These are phyloP conservation scores for Thera britannica DNA, from an alignment of 2,888 invertebrate species.

Conservation along the genomic window DNA sequence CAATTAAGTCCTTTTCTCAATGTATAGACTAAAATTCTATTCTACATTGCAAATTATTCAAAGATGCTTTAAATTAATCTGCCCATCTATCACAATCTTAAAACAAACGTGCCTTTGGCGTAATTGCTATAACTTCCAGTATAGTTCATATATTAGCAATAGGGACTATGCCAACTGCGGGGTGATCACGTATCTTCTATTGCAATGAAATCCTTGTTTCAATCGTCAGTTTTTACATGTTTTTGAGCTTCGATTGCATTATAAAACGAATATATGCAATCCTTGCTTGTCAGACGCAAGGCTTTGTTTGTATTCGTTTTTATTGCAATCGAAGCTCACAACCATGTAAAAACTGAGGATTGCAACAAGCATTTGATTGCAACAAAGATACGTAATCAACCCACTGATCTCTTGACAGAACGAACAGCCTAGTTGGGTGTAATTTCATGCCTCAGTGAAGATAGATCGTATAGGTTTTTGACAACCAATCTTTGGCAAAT, in stretches of 20 bases:
- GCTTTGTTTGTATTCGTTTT: too few species aligned
- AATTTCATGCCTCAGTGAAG: background rate
- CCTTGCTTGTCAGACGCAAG: too few species aligned
- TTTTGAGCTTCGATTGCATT: too few species aligned
- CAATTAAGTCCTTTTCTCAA: conserved; percentile 31
- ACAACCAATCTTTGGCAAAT: background rate
- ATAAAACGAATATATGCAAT: too few species aligned
- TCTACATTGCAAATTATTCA: conserved; percentile 37
- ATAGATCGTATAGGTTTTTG: background rate
- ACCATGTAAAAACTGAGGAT: too few species aligned
- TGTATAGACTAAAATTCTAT: conserved; percentile 25
- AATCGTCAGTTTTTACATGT: too few species aligned
- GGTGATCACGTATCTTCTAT: too few species aligned
- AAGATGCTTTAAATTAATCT: conserved; percentile 40
- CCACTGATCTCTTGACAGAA: background rate
- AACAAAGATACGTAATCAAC: too few species aligned
- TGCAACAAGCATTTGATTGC: too few species aligned
- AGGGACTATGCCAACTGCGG: conserved; percentile 19
- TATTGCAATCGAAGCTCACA: too few species aligned
- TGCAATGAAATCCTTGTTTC: too few species aligned
- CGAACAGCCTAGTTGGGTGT: background rate
- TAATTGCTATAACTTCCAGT: conserved; percentile 43
- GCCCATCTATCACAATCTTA: conserved; percentile 68
- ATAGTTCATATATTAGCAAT: conserved; percentile 40
- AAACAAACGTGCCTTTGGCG: conserved; percentile 76